These are phyloP conservation scores for Xylota segnis DNA, from an alignment of 2,888 invertebrate genomes.

Conservation along the genomic window DNA sequence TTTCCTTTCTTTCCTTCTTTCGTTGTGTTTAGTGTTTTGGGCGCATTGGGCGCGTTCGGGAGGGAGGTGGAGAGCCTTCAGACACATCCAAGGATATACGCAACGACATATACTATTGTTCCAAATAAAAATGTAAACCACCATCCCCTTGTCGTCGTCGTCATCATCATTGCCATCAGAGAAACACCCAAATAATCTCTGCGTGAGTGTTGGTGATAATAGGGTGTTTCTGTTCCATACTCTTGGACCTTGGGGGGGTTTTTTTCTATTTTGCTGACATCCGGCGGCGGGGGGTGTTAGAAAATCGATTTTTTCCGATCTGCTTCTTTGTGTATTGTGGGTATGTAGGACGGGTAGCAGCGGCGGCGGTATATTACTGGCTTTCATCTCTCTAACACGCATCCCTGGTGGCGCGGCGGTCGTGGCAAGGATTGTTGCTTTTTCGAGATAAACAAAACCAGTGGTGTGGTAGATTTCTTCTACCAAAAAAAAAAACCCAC, in stretches of 20 bases:
- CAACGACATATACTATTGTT: conserved; percentile 64
- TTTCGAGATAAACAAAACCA: conserved; percentile 65
- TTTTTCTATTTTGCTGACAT: conserved; percentile 2
- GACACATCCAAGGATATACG: conserved; percentile 43
- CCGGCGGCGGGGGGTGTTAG: conserved; percentile 42
- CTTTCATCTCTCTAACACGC: conserved; percentile 44
- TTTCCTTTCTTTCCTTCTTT: neutral
- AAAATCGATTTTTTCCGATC: conserved; percentile 70
- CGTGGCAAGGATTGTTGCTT: conserved; percentile 62
- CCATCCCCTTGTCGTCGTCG: conserved; percentile 18
- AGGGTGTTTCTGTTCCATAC: conserved; percentile 58
- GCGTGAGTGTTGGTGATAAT: conserved; percentile 74
- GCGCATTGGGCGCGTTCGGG: neutral
- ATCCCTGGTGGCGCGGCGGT: conserved; percentile 44
- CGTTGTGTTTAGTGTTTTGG: neutral
- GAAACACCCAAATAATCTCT: conserved; percentile 72
- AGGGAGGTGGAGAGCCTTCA: conserved; percentile 6
- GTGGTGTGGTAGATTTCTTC: conserved; percentile 58
- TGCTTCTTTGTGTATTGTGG: conserved; percentile 4
- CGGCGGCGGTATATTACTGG: conserved; percentile 10
- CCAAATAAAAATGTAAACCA: conserved; percentile 56
- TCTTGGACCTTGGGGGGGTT: conserved; percentile 52
- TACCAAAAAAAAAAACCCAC: conserved; percentile 25
- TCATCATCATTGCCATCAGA: conserved; percentile 63
- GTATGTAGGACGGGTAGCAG: neutral